Conservation (phyloP, 2,888 invertebrate genomes). For the Lepidocyrtinus sp. region DNA sequence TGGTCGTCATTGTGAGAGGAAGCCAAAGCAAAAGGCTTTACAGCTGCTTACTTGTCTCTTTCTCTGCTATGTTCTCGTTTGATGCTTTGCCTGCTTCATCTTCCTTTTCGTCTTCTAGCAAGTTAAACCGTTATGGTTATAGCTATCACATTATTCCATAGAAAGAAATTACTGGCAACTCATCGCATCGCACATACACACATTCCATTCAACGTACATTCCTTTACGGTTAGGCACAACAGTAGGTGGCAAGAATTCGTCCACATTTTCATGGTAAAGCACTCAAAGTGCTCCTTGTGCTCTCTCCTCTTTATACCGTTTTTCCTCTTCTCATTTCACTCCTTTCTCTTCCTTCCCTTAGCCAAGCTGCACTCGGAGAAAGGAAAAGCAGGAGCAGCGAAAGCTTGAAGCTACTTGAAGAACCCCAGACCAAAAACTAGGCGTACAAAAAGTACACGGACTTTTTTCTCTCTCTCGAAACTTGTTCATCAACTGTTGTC, state of each 20-base stretch:
- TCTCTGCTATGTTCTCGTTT: neutral
- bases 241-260: no score
- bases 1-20: neutral
- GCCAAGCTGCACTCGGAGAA: neutral
- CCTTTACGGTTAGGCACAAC: no score
- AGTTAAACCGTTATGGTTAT: no score
- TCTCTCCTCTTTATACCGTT: neutral
- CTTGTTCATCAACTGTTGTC: constrained; percentile 62
- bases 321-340: neutral
- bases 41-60: constrained; percentile 1
- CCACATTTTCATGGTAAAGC: constrained; percentile 12
- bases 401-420: constrained; percentile 9
- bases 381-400: neutral
- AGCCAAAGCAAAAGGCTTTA: neutral
- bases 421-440: constrained; percentile 4
- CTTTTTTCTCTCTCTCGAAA: constrained; percentile 30
- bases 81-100: no score
- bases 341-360: neutral
- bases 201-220: no score
- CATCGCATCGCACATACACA: no score
- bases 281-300: constrained; percentile 23
- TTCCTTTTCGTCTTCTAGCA: neutral
- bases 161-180: no score
- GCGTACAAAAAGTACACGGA: neutral
- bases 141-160: no score